Evolutionary conservation across 2,888 invertebrate genomes (phyloP).

Genomic region (Papilio elwesi): DNA sequence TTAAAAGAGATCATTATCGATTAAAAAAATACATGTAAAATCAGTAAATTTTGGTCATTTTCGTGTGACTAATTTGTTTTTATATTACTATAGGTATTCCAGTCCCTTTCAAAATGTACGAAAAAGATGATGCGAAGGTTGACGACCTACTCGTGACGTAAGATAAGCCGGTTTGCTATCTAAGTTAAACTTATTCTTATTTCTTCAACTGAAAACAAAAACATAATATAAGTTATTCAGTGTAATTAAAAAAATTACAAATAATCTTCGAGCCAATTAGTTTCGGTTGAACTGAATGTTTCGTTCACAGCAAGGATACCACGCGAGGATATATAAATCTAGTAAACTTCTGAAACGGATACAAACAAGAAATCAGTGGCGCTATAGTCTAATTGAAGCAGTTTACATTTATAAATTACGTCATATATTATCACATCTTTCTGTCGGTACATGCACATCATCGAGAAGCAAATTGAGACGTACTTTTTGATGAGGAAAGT

Average conservation of each 20-base stretch:
- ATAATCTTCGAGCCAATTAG: slow-evolving; percentile 37
- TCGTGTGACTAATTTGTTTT: too few relatives aligned
- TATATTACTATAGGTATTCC: too few relatives aligned
- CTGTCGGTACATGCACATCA: not conserved
- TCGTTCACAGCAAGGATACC: slow-evolving; percentile 28
- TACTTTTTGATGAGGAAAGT: slow-evolving; percentile 56
- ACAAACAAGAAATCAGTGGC: not conserved
- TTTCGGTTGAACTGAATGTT: slow-evolving; percentile 33
- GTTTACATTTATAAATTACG: not conserved
- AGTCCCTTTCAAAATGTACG: slow-evolving; percentile 4
- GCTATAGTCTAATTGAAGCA: not conserved
- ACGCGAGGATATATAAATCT: slow-evolving; percentile 33
- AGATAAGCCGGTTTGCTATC: slow-evolving; percentile 30
- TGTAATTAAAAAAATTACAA: slow-evolving; percentile 33
- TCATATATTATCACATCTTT: slow-evolving; percentile 6
- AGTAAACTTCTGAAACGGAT: slow-evolving; percentile 5
- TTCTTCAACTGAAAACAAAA: slow-evolving; percentile 26
- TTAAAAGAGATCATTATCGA: not conserved
- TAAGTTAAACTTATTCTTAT: slow-evolving; percentile 26
- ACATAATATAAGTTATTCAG: slow-evolving; percentile 18
- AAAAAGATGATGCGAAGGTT: slow-evolving; percentile 18
- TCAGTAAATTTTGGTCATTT: not conserved
- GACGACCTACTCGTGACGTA: slow-evolving; percentile 17
- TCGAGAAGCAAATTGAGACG: slow-evolving; percentile 61
- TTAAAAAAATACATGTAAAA: not conserved